Evolutionary conservation across 2,113 vertebrate species (phyloP), one percentile per base, ranked within the genome.

Genomic region (Mionectes macconnelli): DNA sequence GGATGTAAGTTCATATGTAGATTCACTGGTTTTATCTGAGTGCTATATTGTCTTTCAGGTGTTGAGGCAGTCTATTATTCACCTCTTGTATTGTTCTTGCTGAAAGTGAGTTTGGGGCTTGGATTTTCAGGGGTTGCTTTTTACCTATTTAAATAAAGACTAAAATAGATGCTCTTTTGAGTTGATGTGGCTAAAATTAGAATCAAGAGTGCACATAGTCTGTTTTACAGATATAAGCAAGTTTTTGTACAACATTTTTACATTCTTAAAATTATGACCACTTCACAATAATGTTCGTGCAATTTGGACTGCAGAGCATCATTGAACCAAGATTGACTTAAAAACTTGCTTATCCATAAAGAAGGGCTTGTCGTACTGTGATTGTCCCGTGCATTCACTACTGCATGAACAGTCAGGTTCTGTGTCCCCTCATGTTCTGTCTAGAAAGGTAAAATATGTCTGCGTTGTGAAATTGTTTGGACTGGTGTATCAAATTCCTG

Each of bases 401-500:
- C 6, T 72, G 30, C 13, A 14, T 35, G 37, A 88, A 12, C 44
- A 42, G 30, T 56, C 44, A 39, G 27, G 27, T 83, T 90, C 30
- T 92, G 30, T 12, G 22, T 90, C 39, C 17, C 6, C 25, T 68
- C 5, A 3, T 11, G 7, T 90, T 86, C 39, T 84, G n/a, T 44
- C 44, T 30, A 72, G 30, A 47, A 35, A 12, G 44, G 44, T 44
- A 68, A 50, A 72, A 33, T 33, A n/a, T 9, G 3, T 70, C 15
- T 67, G 25, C 33, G 37, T 45, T 82, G 42, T 42, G 35, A 70
- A 31, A 11, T 12, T 33, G 30, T 55, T 88, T 59, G 44, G 15
- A 52, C 40, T 56, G 16, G 2, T 79, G 19, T 63, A 0, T 50
- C 18, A 47, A 3, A 13, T 62, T 83, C n/a, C 17, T 0, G 0